Base-by-base conservation (phyloP, 2,888 invertebrate genomes). In the Beris chalybata region DNA sequence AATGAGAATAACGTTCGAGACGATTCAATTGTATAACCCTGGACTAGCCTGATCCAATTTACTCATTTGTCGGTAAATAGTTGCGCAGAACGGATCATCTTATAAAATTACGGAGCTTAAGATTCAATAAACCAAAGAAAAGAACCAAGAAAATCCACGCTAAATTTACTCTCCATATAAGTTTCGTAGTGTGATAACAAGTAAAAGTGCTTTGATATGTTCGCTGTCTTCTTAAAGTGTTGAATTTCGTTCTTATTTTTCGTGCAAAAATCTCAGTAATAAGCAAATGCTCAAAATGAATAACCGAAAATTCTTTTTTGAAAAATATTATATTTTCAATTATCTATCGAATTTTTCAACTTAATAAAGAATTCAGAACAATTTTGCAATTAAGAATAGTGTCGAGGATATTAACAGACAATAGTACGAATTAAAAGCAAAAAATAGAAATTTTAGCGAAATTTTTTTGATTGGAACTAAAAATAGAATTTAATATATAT, bases 331-430 rank as follows among this genome's bases (percentile, higher is more conserved):
- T 56, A 71, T 71, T 54, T 70, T 65, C 6, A 70, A 65, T 45
- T 68, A 69, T 66, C 65, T 71, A 64, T 71, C 71, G 6, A 70
- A 71, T 64, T 71, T 71, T 55, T 71, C 69, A n/a, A 67, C 66
- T n/a, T 70, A 69, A 69, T 50, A 43, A 13, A 45, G n/a, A 15
- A 48, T n/a, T 12, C 1, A 48, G 15, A 48, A 48, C 6, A 48
- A 48, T 48, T 15, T 22, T 22, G 22, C 22, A 15, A 48, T 48
- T 48, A 12, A 7, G 15, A 11, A 15, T 11, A 48, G 15, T 48
- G 22, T 38, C 6, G 22, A 11, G n/a, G 32, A 43, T 6, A 48
- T 13, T 48, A 48, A 15, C 48, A n/a, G 6, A 13, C 12, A 48
- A 48, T 48, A 38, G 9, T 48, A 48, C 3, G n/a, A 12, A 12